These are phyloP conservation scores for Molorchus minor DNA, from an alignment of 2,888 invertebrate genomes.

Conservation along the genomic window DNA sequence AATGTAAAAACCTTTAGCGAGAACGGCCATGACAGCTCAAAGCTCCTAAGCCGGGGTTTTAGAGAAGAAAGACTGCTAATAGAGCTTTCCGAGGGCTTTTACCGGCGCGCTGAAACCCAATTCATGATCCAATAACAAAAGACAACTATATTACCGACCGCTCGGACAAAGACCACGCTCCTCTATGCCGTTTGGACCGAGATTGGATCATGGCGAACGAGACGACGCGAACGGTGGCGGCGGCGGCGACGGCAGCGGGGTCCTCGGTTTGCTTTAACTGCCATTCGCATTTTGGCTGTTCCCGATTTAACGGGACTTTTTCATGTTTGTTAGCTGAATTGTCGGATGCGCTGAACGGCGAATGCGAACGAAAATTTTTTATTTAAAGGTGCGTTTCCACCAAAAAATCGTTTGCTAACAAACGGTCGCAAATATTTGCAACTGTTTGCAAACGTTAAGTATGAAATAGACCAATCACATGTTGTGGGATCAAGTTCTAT, in stretches of 20 bases:
- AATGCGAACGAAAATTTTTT: background rate
- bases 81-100: conserved; percentile 64
- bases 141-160: conserved; percentile 65
- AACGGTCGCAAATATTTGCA: too few relatives aligned
- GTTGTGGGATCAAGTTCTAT: too few relatives aligned
- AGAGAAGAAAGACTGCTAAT: conserved; percentile 65
- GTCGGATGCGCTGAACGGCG: background rate
- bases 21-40: conserved; percentile 60
- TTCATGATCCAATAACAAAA: conserved; percentile 66
- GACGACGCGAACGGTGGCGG: conserved; percentile 18
- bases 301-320: conserved; percentile 1
- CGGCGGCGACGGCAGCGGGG: conserved; percentile 18
- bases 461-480: too few relatives aligned
- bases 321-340: background rate
- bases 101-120: conserved; percentile 64
- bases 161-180: conserved; percentile 61
- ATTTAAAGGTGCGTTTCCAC: too few relatives aligned
- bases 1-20: conserved; percentile 62
- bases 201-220: conserved; percentile 52
- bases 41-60: conserved; percentile 63
- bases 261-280: conserved; percentile 14
- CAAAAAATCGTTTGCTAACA: too few relatives aligned
- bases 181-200: conserved; percentile 51
- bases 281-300: conserved; percentile 8
- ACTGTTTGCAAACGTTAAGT: too few relatives aligned